Evolutionary conservation across 2,797 vertebrate species (phyloP).

Genomic region (Pipistrellus pygmaeus): DNA sequence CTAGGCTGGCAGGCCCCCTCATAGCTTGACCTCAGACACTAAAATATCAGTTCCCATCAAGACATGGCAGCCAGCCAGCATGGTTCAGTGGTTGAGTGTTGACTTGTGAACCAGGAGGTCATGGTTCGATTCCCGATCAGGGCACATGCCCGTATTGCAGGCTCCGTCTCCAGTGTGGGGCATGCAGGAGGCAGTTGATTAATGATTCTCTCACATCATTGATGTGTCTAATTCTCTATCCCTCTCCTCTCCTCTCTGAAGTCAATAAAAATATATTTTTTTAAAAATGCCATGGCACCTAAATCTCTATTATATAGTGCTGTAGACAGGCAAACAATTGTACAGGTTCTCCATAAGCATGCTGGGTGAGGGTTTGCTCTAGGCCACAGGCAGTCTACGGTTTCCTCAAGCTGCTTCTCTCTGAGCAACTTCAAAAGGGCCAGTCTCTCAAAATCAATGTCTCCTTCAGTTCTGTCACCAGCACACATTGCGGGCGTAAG

Average conservation of each 20-base stretch:
- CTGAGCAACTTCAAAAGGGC: slow-evolving; percentile 16
- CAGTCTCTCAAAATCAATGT: slow-evolving; percentile 40
- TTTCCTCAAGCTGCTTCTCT: neutral
- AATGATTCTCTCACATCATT: too few species aligned
- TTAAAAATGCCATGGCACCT: neutral
- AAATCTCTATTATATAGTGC: neutral
- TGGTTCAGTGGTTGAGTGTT: too few species aligned
- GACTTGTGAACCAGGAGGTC: too few species aligned
- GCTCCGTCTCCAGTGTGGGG: too few species aligned
- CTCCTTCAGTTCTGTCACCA: neutral
- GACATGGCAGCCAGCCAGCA: neutral
- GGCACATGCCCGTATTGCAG: too few species aligned
- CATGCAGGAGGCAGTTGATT: too few species aligned
- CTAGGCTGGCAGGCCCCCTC: neutral
- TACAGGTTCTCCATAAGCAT: neutral
- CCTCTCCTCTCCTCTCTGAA: too few species aligned
- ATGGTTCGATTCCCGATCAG: too few species aligned
- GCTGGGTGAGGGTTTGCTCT: neutral
- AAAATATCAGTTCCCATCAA: neutral
- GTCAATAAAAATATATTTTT: too few species aligned
- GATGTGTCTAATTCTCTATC: too few species aligned
- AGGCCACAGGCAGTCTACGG: neutral
- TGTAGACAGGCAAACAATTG: neutral
- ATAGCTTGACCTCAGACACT: neutral
- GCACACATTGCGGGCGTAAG: neutral